Conservation (phyloP, 2,797 vertebrate species). For the Enteromius trimaculatus region DNA sequence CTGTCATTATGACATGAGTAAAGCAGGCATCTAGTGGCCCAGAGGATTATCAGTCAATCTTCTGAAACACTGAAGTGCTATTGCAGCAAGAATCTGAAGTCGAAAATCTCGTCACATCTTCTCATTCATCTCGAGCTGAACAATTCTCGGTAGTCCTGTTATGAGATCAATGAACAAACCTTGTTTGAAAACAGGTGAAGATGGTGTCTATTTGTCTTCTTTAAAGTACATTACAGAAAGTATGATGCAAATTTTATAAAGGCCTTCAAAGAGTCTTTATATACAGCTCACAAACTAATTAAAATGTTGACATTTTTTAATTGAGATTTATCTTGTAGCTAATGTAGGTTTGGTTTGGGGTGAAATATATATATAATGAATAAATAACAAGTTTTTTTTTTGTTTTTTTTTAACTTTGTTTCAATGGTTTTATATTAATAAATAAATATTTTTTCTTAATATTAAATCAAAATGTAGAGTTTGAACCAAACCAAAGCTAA, state of each 20-base stretch:
- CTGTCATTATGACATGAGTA: neutral
- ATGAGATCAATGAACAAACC: neutral
- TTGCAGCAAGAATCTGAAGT: neutral
- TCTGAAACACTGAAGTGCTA: constrained; percentile 33
- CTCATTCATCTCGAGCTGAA: neutral
- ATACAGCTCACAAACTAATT: neutral
- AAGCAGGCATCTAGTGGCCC: neutral
- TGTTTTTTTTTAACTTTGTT: too few relatives aligned
- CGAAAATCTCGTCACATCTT: constrained; percentile 15
- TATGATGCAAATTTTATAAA: neutral
- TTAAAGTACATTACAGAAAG: neutral
- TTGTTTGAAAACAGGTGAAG: neutral
- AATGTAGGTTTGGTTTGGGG: neutral
- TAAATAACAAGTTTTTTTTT: too few relatives aligned
- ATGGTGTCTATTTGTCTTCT: neutral
- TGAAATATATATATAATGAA: too few relatives aligned
- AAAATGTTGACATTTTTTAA: neutral
- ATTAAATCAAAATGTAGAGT: neutral
- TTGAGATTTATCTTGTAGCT: neutral
- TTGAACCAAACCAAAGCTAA: too few relatives aligned
- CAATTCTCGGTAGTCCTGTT: neutral
- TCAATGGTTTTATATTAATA: neutral
- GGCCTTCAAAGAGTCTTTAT: neutral
- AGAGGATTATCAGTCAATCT: constrained; percentile 68
- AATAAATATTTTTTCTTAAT: neutral